Evolutionary conservation across 2,888 invertebrate genomes (phyloP).

Genomic region (Mesorhabditis spiculigera): DNA sequence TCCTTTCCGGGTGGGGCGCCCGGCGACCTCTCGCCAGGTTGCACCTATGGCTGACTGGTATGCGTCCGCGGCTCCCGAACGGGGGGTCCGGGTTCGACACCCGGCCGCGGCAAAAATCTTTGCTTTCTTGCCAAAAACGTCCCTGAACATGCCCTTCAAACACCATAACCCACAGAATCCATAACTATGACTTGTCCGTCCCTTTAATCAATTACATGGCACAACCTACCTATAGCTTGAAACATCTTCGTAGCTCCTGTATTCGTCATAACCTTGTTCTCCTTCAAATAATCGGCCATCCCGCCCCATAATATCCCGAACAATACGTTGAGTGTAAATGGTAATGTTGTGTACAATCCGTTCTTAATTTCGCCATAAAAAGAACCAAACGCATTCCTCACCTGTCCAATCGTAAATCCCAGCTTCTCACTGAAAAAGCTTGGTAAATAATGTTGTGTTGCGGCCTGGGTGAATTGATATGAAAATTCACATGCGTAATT

Average conservation of each 20-base stretch:
- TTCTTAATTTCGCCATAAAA: neutral
- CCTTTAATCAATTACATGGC: too few relatives aligned
- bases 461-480: neutral
- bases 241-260: neutral
- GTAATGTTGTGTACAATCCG: neutral
- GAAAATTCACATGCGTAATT: neutral
- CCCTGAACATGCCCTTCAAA: too few relatives aligned
- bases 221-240: neutral
- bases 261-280: neutral
- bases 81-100: too few relatives aligned
- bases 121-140: too few relatives aligned
- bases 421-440: neutral
- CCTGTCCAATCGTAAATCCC: neutral
- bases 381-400: neutral
- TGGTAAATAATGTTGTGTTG: constrained; percentile 1
- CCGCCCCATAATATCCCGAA: neutral
- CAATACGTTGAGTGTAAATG: neutral
- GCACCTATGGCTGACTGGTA: too few relatives aligned
- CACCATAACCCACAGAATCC: too few relatives aligned
- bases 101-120: too few relatives aligned
- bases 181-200: too few relatives aligned
- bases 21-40: too few relatives aligned
- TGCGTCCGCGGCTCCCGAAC: too few relatives aligned
- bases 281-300: neutral
- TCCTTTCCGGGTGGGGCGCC: too few relatives aligned